Base-by-base conservation (phyloP, 92 coral and sea anemone genomes). In the Parazoanthus swiftii region DNA sequence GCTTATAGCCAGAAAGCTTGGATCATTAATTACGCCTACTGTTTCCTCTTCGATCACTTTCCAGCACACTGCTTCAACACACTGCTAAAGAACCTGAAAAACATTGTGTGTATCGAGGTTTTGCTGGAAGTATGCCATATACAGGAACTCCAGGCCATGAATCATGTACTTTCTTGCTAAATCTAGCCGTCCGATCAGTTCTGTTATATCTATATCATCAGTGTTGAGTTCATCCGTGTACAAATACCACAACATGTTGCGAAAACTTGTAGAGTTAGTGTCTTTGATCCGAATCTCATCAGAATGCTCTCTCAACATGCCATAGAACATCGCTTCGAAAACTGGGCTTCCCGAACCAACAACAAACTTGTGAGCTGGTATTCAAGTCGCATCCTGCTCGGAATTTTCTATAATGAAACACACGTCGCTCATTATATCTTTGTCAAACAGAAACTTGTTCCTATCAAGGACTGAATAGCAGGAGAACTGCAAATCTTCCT, bases 41-140 rank as follows among this genome's bases (percentile, higher is more conserved):
- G 80, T n/a, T 38, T 80, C 29, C 43, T 59, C 26, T 46, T 88
- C 86, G 25, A 85, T 48, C 21, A 85, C 7, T 11, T 29, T 59
- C 89, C 65, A 85, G 42, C 82, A 85, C 10, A 72, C 1, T 48
- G 26, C 68, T 74, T 85, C 81, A 11, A 85, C n/a, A n/a, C n/a
- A n/a, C n/a, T n/a, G n/a, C n/a, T n/a, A n/a, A 11, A 72, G 76
- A 26, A 72, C 76, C 18, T 72, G 42, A 35, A 72, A 33, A 72
- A 72, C 76, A 72, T 8, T 72, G 76, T 8, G 42, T 8, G 43
- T 6, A 15, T 38, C 13, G 21, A 72, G 76, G 43, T 72, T 72
- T 38, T 29, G 76, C 37, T 72, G 33, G 16, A 72, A 72, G 20
- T 72, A 72, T 3, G 20, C 76, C 39, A 72, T 72, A 6, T 42